Base-by-base conservation (phyloP, 2,113 vertebrate genomes). In the Charina bottae region DNA sequence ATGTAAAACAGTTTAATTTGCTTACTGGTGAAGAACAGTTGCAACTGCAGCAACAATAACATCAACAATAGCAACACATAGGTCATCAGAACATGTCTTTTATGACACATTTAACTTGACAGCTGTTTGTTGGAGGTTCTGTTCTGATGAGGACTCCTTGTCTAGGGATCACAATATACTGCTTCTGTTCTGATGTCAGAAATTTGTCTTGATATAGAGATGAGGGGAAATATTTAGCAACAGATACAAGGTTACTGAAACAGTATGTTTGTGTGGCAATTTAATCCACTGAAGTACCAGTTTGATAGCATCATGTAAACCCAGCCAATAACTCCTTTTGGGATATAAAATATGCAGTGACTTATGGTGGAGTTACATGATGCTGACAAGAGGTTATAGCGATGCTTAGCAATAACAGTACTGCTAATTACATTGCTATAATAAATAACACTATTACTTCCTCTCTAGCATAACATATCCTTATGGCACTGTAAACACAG, bases 401-500 rank as follows among this genome's bases (percentile, higher is more conserved):
- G 90, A 95, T 93, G 85, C 56, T 93, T 94, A 96, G 93, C 84
- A 97, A 92, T 94, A 95, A 95, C 95, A 97, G 93, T 95, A 96
- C 86, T 96, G 85, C 53, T 97, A 97, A 97, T 97, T 98, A 92
- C 23, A 92, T 92, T 23, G 87, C 90, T 92, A 92, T 90, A 96
- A 96, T 96, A 96, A 96, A 97, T 96, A 97, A 95, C 93, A 91
- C 89, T 94, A 95, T 91, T 93, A 95, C 89, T 89, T 96, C 78
- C 91, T 96, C 89, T 95, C 90, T 95, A 96, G 62, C 88, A 93
- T 94, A 94, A 91, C 91, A 93, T 95, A 83, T 96, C 93, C 94
- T 97, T 93, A 96, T 94, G 95, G 55, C 92, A 91, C 86, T 96
- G 54, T 96, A 96, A 95, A 94, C 92, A 96, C 87, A 96, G 87